Evolutionary conservation across 2,797 vertebrate genomes (phyloP).

Genomic region (Buceros bicornis): DNA sequence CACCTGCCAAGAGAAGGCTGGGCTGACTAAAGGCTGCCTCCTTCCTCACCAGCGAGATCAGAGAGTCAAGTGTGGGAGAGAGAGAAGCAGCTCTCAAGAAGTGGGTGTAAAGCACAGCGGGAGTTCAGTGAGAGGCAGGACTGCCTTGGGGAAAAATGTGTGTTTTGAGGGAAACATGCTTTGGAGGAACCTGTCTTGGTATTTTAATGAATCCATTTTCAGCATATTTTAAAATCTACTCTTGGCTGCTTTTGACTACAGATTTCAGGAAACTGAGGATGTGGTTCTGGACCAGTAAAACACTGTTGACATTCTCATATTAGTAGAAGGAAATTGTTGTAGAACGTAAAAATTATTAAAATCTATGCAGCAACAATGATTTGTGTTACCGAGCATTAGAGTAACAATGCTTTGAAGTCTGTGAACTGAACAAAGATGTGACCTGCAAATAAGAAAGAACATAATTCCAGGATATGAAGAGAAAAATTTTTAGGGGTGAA

Average conservation of each 20-base stretch:
- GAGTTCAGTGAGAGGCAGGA: background rate
- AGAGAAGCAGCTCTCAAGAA: background rate
- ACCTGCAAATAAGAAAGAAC: background rate
- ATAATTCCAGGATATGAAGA: background rate
- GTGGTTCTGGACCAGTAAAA: background rate
- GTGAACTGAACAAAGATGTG: background rate
- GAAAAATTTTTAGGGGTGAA: background rate
- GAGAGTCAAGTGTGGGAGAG: background rate
- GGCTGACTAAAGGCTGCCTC: background rate
- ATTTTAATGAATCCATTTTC: background rate
- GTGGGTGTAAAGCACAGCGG: background rate
- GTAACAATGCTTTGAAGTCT: background rate
- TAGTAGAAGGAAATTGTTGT: background rate
- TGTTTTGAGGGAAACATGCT: background rate
- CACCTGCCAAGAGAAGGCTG: constrained; percentile 39
- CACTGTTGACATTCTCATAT: background rate
- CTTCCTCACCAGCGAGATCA: background rate
- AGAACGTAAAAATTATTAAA: background rate
- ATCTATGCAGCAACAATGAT: background rate
- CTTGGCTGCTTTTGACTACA: background rate
- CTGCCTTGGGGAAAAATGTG: background rate
- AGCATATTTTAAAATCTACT: background rate
- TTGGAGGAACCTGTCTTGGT: background rate
- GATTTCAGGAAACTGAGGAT: background rate
- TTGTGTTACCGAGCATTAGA: background rate